Base-by-base conservation (phyloP, 2,113 vertebrate genomes). In the Bos indicus region DNA sequence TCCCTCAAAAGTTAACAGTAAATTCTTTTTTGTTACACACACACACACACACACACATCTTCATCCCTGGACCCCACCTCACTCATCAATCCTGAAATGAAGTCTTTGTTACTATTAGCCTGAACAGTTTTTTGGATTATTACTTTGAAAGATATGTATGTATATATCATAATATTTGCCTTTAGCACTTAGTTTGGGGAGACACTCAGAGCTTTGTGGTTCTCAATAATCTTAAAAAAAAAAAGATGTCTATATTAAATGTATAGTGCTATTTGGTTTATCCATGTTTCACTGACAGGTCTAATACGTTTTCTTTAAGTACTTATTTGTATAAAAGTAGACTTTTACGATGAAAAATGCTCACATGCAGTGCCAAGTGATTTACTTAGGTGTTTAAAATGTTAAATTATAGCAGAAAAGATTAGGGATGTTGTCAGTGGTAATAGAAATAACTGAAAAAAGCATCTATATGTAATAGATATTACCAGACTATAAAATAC, bases 101-200 rank as follows among this genome's bases (percentile, higher is more conserved):
- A 97, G 96, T 96, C 91, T 98, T 98, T 97, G 88, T 97, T 96
- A 88, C 88, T 95, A 80, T 85, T 97, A 77, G 67, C 71, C 97
- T 71, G 48, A 95, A 93, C 52, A 84, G 30, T 54, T 97, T 98
- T 89, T 95, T 98, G 89, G 83, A 97, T 96, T 94, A 98, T 94
- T 98, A 98, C 96, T 98, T 93, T 98, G 97, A 98, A 96, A 97
- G 90, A 88, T n/a, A 87, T 97, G 48, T 98, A 91, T 90, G 51
- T 98, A 92, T 77, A 91, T 96, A 95, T 98, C 77, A 82, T 98
- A 94, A 51, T 98, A 97, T 97, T 96, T 98, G 95, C 95, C 90
- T 95, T 51, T 97, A 98, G 98, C 98, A 98, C 97, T 98, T 99
- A 98, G 33, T 95, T 96, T 98, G 95, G 97, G 98, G 95, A 95